Evolutionary conservation across 2,113 vertebrate genomes (phyloP).

Genomic region (Jaculus jaculus): DNA sequence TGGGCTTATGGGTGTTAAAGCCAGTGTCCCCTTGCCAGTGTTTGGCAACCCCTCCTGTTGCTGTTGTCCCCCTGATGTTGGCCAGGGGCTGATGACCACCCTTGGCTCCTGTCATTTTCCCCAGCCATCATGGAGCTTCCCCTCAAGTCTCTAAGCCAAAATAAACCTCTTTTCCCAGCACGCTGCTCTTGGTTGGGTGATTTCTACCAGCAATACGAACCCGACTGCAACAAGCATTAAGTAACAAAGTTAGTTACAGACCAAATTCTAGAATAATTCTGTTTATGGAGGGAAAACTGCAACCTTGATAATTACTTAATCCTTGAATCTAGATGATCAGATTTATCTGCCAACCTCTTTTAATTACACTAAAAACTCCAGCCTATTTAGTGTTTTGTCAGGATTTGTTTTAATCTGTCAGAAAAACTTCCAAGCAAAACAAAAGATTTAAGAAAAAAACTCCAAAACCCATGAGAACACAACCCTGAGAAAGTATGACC

Average conservation of each 20-base stretch:
- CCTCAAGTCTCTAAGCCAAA: too few relatives aligned
- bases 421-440: neutral
- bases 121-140: too few relatives aligned
- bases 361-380: neutral
- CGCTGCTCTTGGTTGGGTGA: too few relatives aligned
- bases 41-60: too few relatives aligned
- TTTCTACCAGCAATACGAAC: too few relatives aligned
- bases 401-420: constrained; percentile 29
- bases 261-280: neutral
- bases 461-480: neutral
- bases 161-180: too few relatives aligned
- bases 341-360: neutral
- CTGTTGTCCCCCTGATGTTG: too few relatives aligned
- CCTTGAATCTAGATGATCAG: neutral
- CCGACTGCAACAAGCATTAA: neutral
- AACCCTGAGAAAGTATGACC: neutral
- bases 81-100: too few relatives aligned
- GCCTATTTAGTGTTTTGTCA: neutral
- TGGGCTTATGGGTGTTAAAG: too few relatives aligned
- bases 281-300: neutral
- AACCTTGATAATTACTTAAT: neutral
- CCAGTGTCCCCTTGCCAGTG: too few relatives aligned
- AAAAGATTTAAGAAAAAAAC: neutral
- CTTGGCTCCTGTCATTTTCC: too few relatives aligned
- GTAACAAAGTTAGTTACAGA: neutral